These are phyloP conservation scores for Ahaetulla prasina DNA, from an alignment of 2,113 vertebrate genomes.

Conservation along the genomic window DNA sequence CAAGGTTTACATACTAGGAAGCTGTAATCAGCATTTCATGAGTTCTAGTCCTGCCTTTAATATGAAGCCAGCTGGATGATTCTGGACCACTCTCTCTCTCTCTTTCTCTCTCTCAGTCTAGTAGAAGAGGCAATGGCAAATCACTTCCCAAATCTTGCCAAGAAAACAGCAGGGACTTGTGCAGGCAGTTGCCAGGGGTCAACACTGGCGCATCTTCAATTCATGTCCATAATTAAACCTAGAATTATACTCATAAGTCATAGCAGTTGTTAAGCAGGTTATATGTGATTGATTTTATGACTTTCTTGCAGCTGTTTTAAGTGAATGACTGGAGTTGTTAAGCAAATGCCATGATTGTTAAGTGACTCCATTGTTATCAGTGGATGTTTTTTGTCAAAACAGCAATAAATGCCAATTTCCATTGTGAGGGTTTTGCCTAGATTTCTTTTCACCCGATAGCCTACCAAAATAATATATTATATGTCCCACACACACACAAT, in stretches of 20 bases:
- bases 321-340: too few relatives aligned
- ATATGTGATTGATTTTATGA: neutral
- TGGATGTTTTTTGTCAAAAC: neutral
- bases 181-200: neutral
- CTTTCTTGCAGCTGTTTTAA: neutral
- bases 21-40: neutral
- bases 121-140: neutral
- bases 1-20: neutral
- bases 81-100: neutral
- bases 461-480: neutral
- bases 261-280: neutral
- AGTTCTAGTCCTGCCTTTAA: neutral
- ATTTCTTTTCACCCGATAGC: neutral
- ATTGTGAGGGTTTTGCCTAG: neutral
- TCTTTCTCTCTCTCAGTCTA: neutral
- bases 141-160: neutral
- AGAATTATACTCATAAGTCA: too few relatives aligned
- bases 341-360: too few relatives aligned
- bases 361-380: too few relatives aligned
- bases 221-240: too few relatives aligned
- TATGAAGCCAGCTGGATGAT: neutral
- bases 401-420: neutral
- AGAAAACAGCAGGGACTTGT: neutral
- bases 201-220: neutral
- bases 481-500: neutral